Evolutionary conservation across 1,140 invertebrate species (phyloP), one percentile per base, ranked within the genome.

Genomic region (Philopotamus ludificatus): DNA sequence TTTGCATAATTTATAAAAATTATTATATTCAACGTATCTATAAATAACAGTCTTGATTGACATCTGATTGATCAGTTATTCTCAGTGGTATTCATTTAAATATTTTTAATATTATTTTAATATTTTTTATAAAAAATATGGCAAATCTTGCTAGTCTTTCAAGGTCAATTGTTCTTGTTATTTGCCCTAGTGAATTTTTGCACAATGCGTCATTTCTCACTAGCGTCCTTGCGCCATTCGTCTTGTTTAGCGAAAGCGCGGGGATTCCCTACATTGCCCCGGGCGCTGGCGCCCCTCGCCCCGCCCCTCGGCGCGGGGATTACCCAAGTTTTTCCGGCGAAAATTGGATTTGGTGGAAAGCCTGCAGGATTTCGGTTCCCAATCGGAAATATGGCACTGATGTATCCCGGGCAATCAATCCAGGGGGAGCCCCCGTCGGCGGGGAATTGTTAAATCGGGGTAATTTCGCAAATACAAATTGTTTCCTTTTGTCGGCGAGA

Each of bases 361-460:
- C 21, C 47, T 15, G 15, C 47, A 2, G 47, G 47, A 49, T 49
- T 49, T 49, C 47, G 47, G 15, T 21, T 49, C 47, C 21, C 47
- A 26, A 53, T 53, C 50, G 50, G 23, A 53, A 53, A 53, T 53
- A 53, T 53, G 50, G 50, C 50, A 53, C 50, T 53, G 50, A 53
- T 53, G 28, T 53, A 53, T 53, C 50, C 20, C 12, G 23, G 12
- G 23, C 50, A 22, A 53, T 53, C 50, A 53, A 53, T 53, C 50
- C 50, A 21, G n/a, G 10, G 16, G 45, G 45, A 49, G 23, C 15
- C 23, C 18, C 23, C 50, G 23, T 25, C 10, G 50, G 21, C 10
- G 20, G 28, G 4, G 28, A 34, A 34, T 34, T 34, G 28, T 22
- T 39, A 55, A 55, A 55, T 55, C 51, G n/a, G 21, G n/a, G 51